Conservation (phyloP, 2,888 invertebrate species). For the Drosophila paramelanica region DNA sequence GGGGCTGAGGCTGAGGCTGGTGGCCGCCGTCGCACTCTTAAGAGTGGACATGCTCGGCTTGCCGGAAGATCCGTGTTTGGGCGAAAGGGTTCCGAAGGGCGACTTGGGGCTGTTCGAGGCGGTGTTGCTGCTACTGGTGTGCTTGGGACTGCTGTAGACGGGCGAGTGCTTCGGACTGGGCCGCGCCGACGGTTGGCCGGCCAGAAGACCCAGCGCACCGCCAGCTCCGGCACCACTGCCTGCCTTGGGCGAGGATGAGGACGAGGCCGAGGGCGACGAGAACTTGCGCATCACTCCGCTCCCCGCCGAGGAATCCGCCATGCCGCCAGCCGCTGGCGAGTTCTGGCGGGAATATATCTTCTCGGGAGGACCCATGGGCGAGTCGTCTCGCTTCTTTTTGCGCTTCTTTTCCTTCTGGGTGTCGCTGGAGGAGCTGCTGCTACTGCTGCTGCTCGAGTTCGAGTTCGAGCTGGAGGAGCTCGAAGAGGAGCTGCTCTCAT, state of each 20-base stretch:
- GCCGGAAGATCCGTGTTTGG: conserved; percentile 91
- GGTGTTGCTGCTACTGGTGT: conserved; percentile 89
- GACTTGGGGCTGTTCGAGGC: conserved; percentile 92
- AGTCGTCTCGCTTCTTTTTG: conserved; percentile 90
- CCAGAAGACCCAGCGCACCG: conserved; percentile 48
- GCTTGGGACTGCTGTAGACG: conserved; percentile 86
- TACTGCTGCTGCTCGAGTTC: conserved; percentile 32
- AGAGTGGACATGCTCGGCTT: conserved; percentile 95
- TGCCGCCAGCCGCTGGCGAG: conserved; percentile 80
- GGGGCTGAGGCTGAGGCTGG: conserved; percentile 80
- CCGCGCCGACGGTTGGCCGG: conserved; percentile 79
- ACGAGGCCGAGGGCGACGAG: conserved; percentile 86
- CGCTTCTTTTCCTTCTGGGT: conserved; percentile 89
- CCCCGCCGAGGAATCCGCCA: conserved; percentile 86
- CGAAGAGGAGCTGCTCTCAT: conserved; percentile 53
- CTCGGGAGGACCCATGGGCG: conserved; percentile 88
- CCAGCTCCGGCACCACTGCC: conserved; percentile 58
- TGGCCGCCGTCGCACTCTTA: conserved; percentile 88
- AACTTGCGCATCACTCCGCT: conserved; percentile 87
- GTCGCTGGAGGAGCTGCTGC: conserved; percentile 46
- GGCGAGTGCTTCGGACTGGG: conserved; percentile 90
- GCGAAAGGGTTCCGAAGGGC: conserved; percentile 90
- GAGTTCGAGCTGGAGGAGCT: conserved; percentile 16
- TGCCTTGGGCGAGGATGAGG: conserved; percentile 84
- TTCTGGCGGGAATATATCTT: conserved; percentile 89